Evolutionary conservation across 2,888 invertebrate genomes (phyloP), one percentile per base, ranked within the genome.

Genomic region (Argyresthia goedartella): DNA sequence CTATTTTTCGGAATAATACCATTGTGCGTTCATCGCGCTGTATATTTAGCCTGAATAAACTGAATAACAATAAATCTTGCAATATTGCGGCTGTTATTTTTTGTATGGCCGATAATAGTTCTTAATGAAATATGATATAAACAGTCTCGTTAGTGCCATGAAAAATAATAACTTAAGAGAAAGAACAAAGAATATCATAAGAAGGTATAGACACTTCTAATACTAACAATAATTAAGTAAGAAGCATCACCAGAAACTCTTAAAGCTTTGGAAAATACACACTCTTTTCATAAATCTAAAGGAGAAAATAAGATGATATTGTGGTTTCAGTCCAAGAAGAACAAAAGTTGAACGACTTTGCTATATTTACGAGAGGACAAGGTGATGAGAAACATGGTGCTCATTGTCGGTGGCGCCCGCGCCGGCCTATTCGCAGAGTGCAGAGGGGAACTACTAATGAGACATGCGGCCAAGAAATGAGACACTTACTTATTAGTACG

Each of bases 51-150:
- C 57, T 54, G 56, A 62, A 65, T 64, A 60, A 58, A 60, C 60
- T 60, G 58, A 61, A 58, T 60, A 61, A 42, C 39, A 41, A 71
- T 78, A 76, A 72, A 73, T 75, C 67, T 69, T 56, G 53, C 58
- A 56, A 66, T 60, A 71, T 66, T 59, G 64, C 66, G 66, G 62
- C 66, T 69, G 71, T 71, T 74, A 71, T 69, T 70, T 75, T 70
- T 70, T 59, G 63, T 58, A 69, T 65, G 69, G 65, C 67, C 67
- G 65, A 70, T 73, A 71, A 71, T 71, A 67, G 69, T 65, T 64
- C 60, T 66, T 64, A 65, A 67, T 75, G 67, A 75, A 69, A 71
- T 73, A 77, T 69, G 67, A 71, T 66, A 68, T 66, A 67, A 69
- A 64, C 62, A 68, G 71, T 73, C 66, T 70, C 69, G 69, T 72